Evolutionary conservation across 2,888 invertebrate species (phyloP), one percentile per base, ranked within the genome.

Genomic region (Thera obeliscata): DNA sequence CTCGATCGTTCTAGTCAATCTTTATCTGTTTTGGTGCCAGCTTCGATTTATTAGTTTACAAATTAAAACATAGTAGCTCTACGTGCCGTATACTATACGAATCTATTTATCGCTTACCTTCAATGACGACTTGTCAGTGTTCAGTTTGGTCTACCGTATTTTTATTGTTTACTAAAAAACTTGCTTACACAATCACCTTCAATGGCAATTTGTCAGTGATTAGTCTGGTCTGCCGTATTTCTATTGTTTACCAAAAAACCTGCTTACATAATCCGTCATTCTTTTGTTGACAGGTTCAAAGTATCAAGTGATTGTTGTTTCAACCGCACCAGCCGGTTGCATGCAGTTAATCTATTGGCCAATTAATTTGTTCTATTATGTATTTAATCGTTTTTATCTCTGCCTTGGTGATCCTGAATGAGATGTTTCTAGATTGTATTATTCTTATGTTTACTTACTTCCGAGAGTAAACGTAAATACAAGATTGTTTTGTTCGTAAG

Each of bases 301-400:
- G 60, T 56, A 33, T 46, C 56, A 54, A 55, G 36, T 55, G 49
- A 67, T 64, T 64, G 57, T 67, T 57, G 57, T 64, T 55, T 56
- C 35, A 35, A 59, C 36, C 52, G 36, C 48, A 57, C 58, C 54
- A 49, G 41, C 38, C 46, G 8, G 36, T 69, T 58, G 66, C 69
- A 63, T 72, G 67, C 61, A 50, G 67, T 54, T 71, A 64, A 71
- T 69, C 67, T 60, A 62, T 64, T 64, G 57, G 59, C 36, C 57
- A 69, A 71, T 69, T 69, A 61, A 56, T 62, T 59, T 55, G 59
- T 65, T 54, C 54, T 61, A 62, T 64, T 58, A 62, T 50, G n/a
- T 58, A 22, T 9, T 22, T 63, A 66, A 59, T 59, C 38, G 49
- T 48, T 41, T 59, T 65, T 61, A 61, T 61, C 57, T 65, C 41